Conservation (phyloP, 2,797 vertebrate genomes). For the Petrocephalus schoutedeni region DNA sequence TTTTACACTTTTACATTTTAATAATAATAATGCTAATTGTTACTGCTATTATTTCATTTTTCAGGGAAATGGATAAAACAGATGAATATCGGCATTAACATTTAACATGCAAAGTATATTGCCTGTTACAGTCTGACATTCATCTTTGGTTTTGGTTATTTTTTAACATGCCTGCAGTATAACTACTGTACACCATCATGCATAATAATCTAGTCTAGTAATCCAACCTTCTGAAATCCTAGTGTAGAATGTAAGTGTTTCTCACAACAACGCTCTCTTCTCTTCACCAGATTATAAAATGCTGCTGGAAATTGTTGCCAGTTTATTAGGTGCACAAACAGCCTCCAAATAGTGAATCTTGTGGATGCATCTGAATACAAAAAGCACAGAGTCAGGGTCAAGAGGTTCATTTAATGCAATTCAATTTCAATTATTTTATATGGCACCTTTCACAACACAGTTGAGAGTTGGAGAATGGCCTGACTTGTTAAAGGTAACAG, state of each 20-base stretch:
- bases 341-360: background rate
- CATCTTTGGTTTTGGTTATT: background rate
- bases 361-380: background rate
- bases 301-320: background rate
- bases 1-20: no score
- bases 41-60: background rate
- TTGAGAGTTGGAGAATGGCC: background rate
- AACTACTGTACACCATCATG: background rate
- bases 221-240: background rate
- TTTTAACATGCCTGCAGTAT: background rate
- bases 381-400: background rate
- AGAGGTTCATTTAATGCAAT: background rate
- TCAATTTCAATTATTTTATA: background rate
- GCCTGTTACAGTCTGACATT: background rate
- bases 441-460: background rate
- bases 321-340: background rate
- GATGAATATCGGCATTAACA: background rate
- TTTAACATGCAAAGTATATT: background rate
- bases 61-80: background rate
- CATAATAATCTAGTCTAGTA: background rate
- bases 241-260: background rate
- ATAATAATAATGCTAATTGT: no score
- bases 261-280: background rate
- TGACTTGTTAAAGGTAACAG: background rate
- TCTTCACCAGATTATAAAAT: background rate